phyloP scores from a whole-genome alignment of 2,888 invertebrate genomes.

The Cheilosia impressa region DNA sequence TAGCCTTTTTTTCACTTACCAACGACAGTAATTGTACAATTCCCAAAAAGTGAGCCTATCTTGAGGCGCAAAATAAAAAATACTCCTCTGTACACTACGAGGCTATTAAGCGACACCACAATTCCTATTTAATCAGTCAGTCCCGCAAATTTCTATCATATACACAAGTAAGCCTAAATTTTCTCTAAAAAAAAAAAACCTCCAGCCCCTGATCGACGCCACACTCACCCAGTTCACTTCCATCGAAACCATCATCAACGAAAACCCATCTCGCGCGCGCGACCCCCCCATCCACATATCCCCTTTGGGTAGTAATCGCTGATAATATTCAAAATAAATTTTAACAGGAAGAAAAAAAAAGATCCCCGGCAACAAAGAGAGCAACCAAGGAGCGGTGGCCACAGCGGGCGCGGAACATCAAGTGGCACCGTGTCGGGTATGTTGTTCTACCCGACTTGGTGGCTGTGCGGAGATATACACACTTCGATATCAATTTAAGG shows the following conservation, averaged over 20 bases:
- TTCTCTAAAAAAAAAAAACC: too few species aligned
- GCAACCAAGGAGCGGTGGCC: constrained; percentile 50
- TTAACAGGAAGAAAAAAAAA: constrained; percentile 40
- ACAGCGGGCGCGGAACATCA: constrained; percentile 16
- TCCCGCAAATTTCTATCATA: neutral
- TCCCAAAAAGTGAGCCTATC: too few species aligned
- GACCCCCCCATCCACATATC: constrained; percentile 47
- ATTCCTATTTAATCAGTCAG: too few species aligned
- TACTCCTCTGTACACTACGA: too few species aligned
- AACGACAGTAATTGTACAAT: too few species aligned
- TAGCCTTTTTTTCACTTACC: too few species aligned
- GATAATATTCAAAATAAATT: constrained; percentile 75
- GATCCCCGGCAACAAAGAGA: constrained; percentile 19
- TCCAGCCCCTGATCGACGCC: constrained; percentile 40
- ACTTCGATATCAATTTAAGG: constrained; percentile 73
- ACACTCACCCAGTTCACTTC: constrained; percentile 2
- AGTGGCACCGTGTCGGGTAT: constrained; percentile 14
- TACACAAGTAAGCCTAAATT: neutral
- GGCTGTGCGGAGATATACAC: constrained; percentile 45
- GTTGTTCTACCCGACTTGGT: neutral
- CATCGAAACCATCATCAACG: constrained; percentile 41
- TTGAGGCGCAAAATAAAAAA: too few species aligned
- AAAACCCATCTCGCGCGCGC: constrained; percentile 46
- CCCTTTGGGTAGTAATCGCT: constrained; percentile 71
- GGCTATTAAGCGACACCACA: too few species aligned